A percentile compares a stretch with the other conserved stretches of the same genome.
Conservation (phyloP, 2,797 vertebrate species). For the Chelidonichthys spinosus region DNA sequence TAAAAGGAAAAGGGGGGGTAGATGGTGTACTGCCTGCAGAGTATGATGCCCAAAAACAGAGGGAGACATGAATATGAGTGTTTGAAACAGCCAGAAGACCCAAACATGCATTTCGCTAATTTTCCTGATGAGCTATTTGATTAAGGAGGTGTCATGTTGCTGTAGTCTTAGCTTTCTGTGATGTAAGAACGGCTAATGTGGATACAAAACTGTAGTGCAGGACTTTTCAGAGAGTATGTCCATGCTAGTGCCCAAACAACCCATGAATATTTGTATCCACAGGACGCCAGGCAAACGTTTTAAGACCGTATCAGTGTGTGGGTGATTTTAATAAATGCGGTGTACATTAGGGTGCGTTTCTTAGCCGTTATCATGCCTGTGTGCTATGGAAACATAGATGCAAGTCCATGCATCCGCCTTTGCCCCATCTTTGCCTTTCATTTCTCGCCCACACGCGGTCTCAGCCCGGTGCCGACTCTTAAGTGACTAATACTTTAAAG, state of each 20-base stretch:
- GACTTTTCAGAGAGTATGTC: not conserved
- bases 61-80: conserved; percentile 20
- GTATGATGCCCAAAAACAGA: conserved; percentile 35
- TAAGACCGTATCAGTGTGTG: conserved; percentile 33
- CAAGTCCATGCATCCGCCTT: conserved; percentile 28
- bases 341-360: conserved; percentile 49
- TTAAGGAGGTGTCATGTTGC: conserved; percentile 35
- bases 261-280: conserved; percentile 31
- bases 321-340: conserved; percentile 52
- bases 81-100: conserved; percentile 19
- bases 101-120: conserved; percentile 33
- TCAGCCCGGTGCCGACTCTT: conserved; percentile 40
- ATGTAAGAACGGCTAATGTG: conserved; percentile 18
- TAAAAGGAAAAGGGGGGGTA: conserved; percentile 35
- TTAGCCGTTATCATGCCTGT: conserved; percentile 37
- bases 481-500: conserved; percentile 75
- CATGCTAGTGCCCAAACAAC: not conserved
- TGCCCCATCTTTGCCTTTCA: conserved; percentile 50
- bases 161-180: conserved; percentile 21
- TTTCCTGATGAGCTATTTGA: conserved; percentile 45
- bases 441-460: conserved; percentile 72
- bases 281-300: conserved; percentile 23
- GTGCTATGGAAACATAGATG: conserved; percentile 46
- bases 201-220: conserved; percentile 8
- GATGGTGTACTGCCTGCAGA: conserved; percentile 40